Conservation (phyloP, 1,140 invertebrate genomes). For the Phymorhynchus buccinoides region DNA sequence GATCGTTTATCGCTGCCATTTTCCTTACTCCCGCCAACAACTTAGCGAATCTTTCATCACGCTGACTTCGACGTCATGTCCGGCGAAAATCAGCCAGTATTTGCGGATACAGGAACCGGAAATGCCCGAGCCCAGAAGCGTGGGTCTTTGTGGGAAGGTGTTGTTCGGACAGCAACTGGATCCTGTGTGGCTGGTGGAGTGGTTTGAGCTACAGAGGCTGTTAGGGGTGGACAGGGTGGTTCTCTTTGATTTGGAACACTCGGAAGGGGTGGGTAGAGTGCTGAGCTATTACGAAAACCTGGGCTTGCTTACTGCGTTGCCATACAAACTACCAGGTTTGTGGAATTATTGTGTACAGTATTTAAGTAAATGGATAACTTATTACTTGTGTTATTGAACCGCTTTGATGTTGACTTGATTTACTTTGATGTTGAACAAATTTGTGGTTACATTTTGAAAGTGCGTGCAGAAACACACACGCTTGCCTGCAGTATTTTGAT, state of each 20-base stretch:
- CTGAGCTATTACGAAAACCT: background rate
- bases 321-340: conserved; percentile 19
- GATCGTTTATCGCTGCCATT: background rate
- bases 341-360: too few relatives aligned
- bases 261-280: background rate
- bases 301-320: background rate
- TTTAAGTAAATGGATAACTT: too few relatives aligned
- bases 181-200: conserved; percentile 1
- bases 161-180: background rate
- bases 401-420: too few relatives aligned
- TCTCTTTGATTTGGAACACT: background rate
- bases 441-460: too few relatives aligned
- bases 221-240: conserved; percentile 31
- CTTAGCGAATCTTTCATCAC: background rate
- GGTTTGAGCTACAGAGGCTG: conserved; percentile 36
- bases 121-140: background rate
- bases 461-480: too few relatives aligned
- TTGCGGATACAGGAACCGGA: background rate
- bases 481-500: too few relatives aligned
- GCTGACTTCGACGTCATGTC: background rate
- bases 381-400: too few relatives aligned
- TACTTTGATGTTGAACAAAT: too few relatives aligned
- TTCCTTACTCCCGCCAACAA: background rate
- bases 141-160: background rate
- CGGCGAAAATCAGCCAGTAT: background rate